Base-by-base conservation (phyloP, 2,113 vertebrate species). In the Carassius carassius region DNA sequence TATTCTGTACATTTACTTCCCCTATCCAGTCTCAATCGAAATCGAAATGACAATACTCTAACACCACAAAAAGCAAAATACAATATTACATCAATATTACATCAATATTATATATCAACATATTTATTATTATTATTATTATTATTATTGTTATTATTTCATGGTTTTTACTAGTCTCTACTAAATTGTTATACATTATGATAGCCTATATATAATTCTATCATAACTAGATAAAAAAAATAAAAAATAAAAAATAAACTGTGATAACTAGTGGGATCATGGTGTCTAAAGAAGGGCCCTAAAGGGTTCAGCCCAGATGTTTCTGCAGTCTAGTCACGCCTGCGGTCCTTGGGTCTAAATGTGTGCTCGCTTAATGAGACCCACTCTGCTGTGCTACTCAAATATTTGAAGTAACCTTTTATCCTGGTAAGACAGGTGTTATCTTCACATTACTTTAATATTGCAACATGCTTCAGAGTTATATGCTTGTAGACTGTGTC, bases 371-470 rank as follows among this genome's bases (percentile, higher is more conserved):
- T 54, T 76, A 76, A 76, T 76, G 73, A 76, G 47, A 54, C 7
- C 23, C 23, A 76, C 47, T 78, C 29, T 21, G 54, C 56, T 60
- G 19, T 60, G 54, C 76, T 60, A 35, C 56, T 78, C 56, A 78
- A 60, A 60, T 60, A 78, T 60, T 78, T 78, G 54, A 78, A 41
- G 54, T 58, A 41, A 60, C 29, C 76, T 78, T 56, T 78, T 60
- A 60, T 78, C 29, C 10, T 60, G 32, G 23, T 60, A 60, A 56
- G 29, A 78, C 54, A 78, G 76, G 54, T 78, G 76, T 76, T 76
- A 76, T 76, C 73, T 54, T 2, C 16, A 54, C 47, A 54, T 51
- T 75, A 75, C 44, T 19, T 47, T 23, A 76, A 54, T 14, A 76
- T 9, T 54, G 73, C 47, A 54, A 54, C 73, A 54, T 51, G 10